phyloP scores from a whole-genome alignment of 2,888 invertebrate genomes.

The Eilema sororculum region DNA sequence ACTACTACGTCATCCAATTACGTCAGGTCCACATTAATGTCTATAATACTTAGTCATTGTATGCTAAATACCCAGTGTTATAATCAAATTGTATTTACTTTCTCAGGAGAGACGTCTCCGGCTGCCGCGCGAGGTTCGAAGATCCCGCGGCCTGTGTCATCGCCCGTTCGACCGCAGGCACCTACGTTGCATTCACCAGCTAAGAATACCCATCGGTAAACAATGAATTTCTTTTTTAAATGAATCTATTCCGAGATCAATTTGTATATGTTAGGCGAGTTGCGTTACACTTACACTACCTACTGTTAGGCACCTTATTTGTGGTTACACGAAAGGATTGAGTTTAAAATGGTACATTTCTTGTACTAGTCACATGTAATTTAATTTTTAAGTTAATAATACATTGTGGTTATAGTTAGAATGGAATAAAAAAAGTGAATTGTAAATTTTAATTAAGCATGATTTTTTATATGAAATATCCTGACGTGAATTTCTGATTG shows the following conservation, averaged over 20 bases:
- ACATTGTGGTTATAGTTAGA: no score
- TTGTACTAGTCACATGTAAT: background rate
- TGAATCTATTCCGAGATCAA: background rate
- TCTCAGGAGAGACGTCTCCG: constrained; percentile 79
- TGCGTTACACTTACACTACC: background rate
- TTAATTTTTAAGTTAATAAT: background rate
- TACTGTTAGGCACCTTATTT: no score
- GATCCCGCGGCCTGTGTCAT: constrained; percentile 92
- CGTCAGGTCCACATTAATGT: background rate
- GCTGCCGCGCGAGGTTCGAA: constrained; percentile 88
- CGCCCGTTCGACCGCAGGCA: constrained; percentile 89
- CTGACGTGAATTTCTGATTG: no score
- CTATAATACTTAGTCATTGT: background rate
- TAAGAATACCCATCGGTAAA: constrained; percentile 79
- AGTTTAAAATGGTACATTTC: background rate
- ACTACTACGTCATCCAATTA: background rate
- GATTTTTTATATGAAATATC: no score
- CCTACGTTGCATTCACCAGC: constrained; percentile 76
- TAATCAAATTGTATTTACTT: constrained; percentile 28
- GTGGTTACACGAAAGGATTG: background rate
- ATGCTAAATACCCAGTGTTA: background rate
- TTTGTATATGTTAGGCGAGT: background rate
- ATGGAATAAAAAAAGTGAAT: no score
- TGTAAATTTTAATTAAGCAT: no score
- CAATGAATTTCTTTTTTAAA: constrained; percentile 11